Conservation (phyloP, 2,888 invertebrate genomes). For the Microchrysa polita region DNA sequence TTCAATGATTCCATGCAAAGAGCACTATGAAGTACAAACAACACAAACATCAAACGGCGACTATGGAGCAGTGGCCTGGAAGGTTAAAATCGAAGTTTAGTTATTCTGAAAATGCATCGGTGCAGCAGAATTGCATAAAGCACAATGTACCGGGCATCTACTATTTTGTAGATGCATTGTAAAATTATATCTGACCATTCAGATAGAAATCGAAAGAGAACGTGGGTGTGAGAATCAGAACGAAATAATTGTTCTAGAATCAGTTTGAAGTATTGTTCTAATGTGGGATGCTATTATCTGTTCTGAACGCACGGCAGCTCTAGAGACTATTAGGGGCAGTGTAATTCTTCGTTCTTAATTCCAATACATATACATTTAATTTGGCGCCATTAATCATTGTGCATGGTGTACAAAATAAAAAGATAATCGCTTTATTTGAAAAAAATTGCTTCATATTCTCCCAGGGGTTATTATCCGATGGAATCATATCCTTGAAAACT, state of each 20-base stretch:
- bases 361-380: slow-evolving; percentile 1
- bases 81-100: slow-evolving; percentile 29
- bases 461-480: too few species aligned
- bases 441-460: neutral
- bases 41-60: neutral
- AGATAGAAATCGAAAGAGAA: slow-evolving; percentile 36
- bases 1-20: slow-evolving; percentile 40
- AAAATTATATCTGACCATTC: slow-evolving; percentile 19
- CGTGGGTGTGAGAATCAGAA: slow-evolving; percentile 45
- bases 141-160: slow-evolving; percentile 15
- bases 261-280: slow-evolving; percentile 34
- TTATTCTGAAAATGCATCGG: slow-evolving; percentile 14
- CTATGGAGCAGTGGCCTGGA: neutral
- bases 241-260: slow-evolving; percentile 40
- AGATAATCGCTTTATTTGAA: neutral
- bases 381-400: slow-evolving; percentile 7
- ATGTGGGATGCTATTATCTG: neutral
- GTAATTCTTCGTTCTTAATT: slow-evolving; percentile 12
- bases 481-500: too few species aligned
- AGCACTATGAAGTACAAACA: slow-evolving; percentile 21
- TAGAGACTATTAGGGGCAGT: neutral
- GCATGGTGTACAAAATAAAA: neutral
- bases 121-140: neutral
- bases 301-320: slow-evolving; percentile 23
- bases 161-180: neutral